phyloP scores from a whole-genome alignment of 2,888 invertebrate species.

The Drosophila neonasuta region DNA sequence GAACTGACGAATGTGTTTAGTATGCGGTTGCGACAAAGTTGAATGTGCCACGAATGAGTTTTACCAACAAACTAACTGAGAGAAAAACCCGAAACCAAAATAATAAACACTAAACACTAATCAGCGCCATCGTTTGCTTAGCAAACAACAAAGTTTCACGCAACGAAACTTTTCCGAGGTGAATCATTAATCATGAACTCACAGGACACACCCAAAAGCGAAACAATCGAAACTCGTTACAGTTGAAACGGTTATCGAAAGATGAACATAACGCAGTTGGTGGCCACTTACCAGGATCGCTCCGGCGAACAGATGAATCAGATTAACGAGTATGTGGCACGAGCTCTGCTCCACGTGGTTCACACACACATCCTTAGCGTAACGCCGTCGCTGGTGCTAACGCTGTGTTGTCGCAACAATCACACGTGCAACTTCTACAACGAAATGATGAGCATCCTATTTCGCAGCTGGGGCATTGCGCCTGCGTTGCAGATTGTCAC shows the following conservation, averaged over 20 bases:
- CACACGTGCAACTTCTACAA: conserved; percentile 70
- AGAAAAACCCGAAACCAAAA: too few relatives aligned
- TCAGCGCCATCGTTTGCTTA: too few relatives aligned
- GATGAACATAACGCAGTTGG: conserved; percentile 68
- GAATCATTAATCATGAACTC: too few relatives aligned
- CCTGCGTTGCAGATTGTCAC: conserved; percentile 64
- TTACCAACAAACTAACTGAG: not conserved
- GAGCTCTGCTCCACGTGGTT: conserved; percentile 66
- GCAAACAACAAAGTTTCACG: too few relatives aligned
- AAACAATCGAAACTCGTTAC: not conserved
- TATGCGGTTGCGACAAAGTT: not conserved
- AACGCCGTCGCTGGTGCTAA: conserved; percentile 65
- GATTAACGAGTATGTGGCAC: conserved; percentile 65
- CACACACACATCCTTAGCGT: conserved; percentile 58
- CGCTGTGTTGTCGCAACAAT: conserved; percentile 59
- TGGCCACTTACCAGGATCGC: conserved; percentile 50
- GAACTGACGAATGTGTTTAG: not conserved
- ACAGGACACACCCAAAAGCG: too few relatives aligned
- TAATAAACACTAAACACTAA: too few relatives aligned
- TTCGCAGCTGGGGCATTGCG: conserved; percentile 56
- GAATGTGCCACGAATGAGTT: not conserved
- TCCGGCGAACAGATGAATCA: conserved; percentile 61
- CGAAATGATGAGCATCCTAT: conserved; percentile 63
- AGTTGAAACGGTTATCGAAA: not conserved
- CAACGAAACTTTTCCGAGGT: too few relatives aligned